Conservation (phyloP, 2,797 vertebrate species). For the Ctenosaura bakeri region DNA sequence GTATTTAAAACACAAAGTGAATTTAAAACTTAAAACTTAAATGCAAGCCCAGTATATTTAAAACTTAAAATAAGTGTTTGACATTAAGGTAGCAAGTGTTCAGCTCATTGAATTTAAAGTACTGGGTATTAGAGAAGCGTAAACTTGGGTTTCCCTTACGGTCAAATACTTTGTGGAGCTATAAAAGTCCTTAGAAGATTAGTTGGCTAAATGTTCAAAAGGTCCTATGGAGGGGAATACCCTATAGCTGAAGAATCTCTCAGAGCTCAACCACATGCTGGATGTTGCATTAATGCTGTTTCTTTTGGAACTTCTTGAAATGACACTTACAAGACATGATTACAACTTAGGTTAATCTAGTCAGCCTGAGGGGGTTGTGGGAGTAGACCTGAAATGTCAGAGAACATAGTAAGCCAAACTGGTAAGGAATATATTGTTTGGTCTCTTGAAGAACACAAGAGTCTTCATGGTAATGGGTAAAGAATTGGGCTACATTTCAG, state of each 20-base stretch:
- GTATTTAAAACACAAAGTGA: too few species aligned
- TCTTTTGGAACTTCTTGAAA: neutral
- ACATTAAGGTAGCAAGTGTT: neutral
- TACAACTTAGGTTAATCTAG: slow-evolving; percentile 10
- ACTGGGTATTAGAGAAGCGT: neutral
- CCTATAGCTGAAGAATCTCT: neutral
- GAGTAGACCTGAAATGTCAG: neutral
- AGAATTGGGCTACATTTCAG: neutral
- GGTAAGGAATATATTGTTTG: neutral
- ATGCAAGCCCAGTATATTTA: neutral
- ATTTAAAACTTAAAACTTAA: neutral
- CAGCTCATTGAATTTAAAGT: neutral
- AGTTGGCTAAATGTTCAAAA: neutral
- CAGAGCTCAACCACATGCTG: slow-evolving; percentile 1
- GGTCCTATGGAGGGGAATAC: neutral
- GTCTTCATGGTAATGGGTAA: neutral
- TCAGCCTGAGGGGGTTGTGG: slow-evolving; percentile 3
- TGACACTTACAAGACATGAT: neutral
- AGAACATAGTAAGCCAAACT: neutral
- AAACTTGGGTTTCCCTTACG: neutral
- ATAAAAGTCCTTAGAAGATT: neutral
- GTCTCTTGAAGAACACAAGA: neutral
- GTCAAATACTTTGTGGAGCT: neutral
- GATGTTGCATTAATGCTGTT: neutral
- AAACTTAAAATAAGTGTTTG: neutral